Evolutionary conservation across 2,797 vertebrate species (phyloP), one percentile per base, ranked within the genome.

Genomic region (Enteromius radiatus): DNA sequence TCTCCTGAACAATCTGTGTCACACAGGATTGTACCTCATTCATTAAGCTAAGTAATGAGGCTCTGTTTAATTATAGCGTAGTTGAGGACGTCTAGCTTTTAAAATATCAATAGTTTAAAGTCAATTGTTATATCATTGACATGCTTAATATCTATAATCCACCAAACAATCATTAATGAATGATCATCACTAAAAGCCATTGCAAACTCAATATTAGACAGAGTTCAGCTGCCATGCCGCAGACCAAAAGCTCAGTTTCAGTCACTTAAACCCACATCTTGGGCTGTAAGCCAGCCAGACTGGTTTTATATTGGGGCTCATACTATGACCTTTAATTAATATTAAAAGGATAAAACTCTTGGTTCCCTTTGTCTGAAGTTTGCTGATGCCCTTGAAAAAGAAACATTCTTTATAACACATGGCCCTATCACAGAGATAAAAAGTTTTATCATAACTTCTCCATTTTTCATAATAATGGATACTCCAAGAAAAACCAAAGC

Each of bases 321-420:
- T 59, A 43, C 14, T 23, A 63, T 65, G 49, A 61, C 63, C 31
- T 87, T 78, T 69, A 80, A 83, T 86, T 87, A 82, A 76, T 70
- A 85, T 70, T 71, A 78, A 82, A 76, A 49, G 68, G 31, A 81
- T n/a, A 49, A 78, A 84, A 84, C 49, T 28, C 36, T 33, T 45
- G 56, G 69, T 73, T 83, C 41, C 64, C 49, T 81, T 81, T 47
- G 47, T 67, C 70, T 83, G 80, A 67, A 74, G 78, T 82, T 84
- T 85, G 70, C 84, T 86, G 86, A 86, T 89, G 86, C 79, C 88
- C 86, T 87, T 89, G 88, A 86, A 78, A 85, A 41, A 49, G 71
- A 74, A 82, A 45, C 28, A 68, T 23, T 17, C 9, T 76, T 82
- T 74, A 86, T 81, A 87, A 89, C 67, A 61, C 80, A 85, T 67